Base-by-base conservation (phyloP, 2,113 vertebrate species). In the Rhea americana region DNA sequence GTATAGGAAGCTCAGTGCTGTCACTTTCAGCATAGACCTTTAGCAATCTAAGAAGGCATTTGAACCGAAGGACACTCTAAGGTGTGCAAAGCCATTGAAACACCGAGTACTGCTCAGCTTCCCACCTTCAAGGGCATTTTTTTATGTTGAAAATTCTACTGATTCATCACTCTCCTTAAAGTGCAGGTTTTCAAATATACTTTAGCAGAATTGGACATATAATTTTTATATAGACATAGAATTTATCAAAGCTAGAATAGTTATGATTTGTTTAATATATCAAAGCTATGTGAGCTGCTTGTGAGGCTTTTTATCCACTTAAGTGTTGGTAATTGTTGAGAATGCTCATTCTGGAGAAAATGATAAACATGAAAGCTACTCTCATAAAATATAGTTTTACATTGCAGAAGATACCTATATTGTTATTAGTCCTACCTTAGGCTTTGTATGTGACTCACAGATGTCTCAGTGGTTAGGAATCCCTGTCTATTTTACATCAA, bases 31-130 rank as follows among this genome's bases (percentile, higher is more conserved):
- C 71, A 41, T 19, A 91, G 90, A 89, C 91, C 82, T 94, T 94
- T 92, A 83, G 72, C 86, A 89, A 93, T 94, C 91, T 89, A 83
- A 89, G 70, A 74, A 93, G 75, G 32, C 80, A 68, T 95, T 93
- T 93, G 75, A 96, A 94, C 56, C 87, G 80, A 96, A 90, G 91
- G 83, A 95, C 93, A 90, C 45, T 85, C 16, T 94, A 82, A 94
- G 82, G 82, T 55, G 73, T 83, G 77, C 51, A 70, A 93, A 87
- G 85, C 50, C 93, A 75, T 50, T 93, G 92, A 90, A 93, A 89
- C 43, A n/a, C 24, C 35, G 71, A 91, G 51, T 48, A 20, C 32
- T 74, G 13, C 30, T 91, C 85, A 85, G 47, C 25, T 91, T 81
- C 35, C 72, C 70, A 67, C 61, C 32, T 63, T 15, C 68, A 93